Evolutionary conservation across 2,113 vertebrate genomes (phyloP), one percentile per base, ranked within the genome.

Genomic region (Passer domesticus): DNA sequence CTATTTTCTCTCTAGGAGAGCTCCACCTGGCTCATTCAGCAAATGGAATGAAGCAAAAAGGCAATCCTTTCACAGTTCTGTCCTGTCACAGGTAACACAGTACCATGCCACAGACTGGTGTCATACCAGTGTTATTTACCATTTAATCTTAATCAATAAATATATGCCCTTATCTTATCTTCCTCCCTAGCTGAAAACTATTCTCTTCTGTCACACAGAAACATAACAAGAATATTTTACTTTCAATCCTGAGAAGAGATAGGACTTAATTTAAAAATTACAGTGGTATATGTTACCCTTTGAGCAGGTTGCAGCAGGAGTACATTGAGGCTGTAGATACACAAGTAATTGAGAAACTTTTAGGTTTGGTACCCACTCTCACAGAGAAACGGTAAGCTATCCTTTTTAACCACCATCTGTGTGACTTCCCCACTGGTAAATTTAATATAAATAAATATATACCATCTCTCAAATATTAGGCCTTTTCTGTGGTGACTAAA

Each of bases 61-160:
- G 3, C 8, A 83, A 33, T 7, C 1, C 1, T 85, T 88, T 56
- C 35, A 23, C 9, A 69, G 20, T 2, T 79, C 75, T 80, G 9
- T n/a, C 28, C 8, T 46, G 30, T 77, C 64, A 35, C 23, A 62
- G 33, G 39, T 46, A 10, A 18, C 20, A 24, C 0, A 0, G 11
- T 78, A 50, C 17, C 35, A 14, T 39, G 9, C 27, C 6, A 3
- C 30, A 59, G 33, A 28, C 6, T 16, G 33, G 6, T 53, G 10
- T 35, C 35, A 13, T 46, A 31, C 27, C 28, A 35, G 11, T 58
- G 83, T 69, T 73, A 83, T 50, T 74, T 77, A 49, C 25, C 13
- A 16, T 81, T 87, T 84, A 75, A 59, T 78, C 30, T 25, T 82
- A 83, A 35, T 15, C 37, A 37, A 4, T 31, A 77, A 81, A 55